Percentiles rank a stretch among this genome's conserved stretches.
These are phyloP conservation scores for Mimachlamys varia DNA, from an alignment of 2,888 invertebrate genomes.

Conservation along the genomic window DNA sequence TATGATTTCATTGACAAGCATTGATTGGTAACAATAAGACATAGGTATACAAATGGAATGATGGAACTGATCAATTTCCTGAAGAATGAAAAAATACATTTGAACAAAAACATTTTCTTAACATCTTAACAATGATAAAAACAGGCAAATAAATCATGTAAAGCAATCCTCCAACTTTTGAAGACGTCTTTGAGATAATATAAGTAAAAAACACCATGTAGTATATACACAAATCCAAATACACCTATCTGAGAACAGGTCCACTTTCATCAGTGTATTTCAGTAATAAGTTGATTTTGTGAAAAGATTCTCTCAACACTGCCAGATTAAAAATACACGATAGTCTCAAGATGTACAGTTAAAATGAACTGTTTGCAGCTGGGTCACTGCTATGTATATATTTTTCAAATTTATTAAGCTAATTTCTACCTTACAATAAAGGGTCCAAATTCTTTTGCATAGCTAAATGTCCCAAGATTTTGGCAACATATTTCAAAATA, in stretches of 20 bases:
- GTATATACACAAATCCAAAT: not conserved
- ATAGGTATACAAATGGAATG: conserved; percentile 14
- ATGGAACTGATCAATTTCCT: not conserved
- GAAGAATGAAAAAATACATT: conserved; percentile 6
- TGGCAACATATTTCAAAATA: too few relatives aligned
- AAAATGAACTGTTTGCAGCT: too few relatives aligned
- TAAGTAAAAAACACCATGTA: not conserved
- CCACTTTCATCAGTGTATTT: too few relatives aligned
- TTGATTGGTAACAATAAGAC: not conserved
- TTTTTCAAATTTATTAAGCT: too few relatives aligned
- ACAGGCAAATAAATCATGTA: not conserved
- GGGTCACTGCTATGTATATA: too few relatives aligned
- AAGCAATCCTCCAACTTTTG: not conserved
- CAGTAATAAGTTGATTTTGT: too few relatives aligned
- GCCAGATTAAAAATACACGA: too few relatives aligned
- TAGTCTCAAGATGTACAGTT: too few relatives aligned
- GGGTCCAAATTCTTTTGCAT: too few relatives aligned
- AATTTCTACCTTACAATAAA: too few relatives aligned
- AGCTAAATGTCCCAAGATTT: too few relatives aligned
- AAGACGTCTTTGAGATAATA: not conserved
- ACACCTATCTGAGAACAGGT: not conserved
- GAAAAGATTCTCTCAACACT: too few relatives aligned
- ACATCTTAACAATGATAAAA: not conserved
- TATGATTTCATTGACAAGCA: not conserved
- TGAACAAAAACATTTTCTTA: not conserved